Conservation (phyloP, 2,113 vertebrate species). For the Corvus cornix region DNA sequence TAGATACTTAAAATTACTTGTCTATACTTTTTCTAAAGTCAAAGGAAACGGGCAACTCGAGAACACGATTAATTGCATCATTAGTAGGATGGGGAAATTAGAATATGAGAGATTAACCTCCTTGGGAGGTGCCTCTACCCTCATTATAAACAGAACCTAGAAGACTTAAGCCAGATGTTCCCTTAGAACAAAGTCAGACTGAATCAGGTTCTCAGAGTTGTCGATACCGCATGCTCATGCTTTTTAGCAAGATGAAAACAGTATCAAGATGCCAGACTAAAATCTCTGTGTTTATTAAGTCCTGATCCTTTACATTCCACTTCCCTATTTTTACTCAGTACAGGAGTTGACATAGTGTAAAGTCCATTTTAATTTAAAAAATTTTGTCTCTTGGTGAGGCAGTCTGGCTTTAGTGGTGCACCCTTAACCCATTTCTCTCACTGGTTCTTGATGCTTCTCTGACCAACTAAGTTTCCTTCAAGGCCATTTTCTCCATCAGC, state of each 20-base stretch:
- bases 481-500: background rate
- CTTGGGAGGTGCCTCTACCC: background rate
- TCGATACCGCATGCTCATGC: fast-evolving
- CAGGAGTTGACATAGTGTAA: background rate
- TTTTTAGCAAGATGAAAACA: background rate
- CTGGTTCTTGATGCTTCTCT: background rate
- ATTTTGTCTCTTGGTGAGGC: background rate
- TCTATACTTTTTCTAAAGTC: background rate
- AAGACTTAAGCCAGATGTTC: background rate
- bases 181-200: background rate
- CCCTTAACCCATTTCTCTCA: background rate
- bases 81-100: background rate
- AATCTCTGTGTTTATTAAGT: background rate
- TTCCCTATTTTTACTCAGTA: background rate
- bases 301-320: background rate
- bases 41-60: background rate
- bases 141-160: background rate
- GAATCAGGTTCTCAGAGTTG: background rate
- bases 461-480: background rate
- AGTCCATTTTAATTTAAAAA: background rate
- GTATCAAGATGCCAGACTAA: background rate
- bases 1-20: background rate
- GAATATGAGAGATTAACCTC: background rate
- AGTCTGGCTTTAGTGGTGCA: background rate
- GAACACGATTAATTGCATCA: background rate